A percentile compares a stretch with the other conserved stretches of the same genome.
Evolutionary conservation across 2,888 invertebrate species (phyloP).

Genomic region (Drosophila paramelanica): DNA sequence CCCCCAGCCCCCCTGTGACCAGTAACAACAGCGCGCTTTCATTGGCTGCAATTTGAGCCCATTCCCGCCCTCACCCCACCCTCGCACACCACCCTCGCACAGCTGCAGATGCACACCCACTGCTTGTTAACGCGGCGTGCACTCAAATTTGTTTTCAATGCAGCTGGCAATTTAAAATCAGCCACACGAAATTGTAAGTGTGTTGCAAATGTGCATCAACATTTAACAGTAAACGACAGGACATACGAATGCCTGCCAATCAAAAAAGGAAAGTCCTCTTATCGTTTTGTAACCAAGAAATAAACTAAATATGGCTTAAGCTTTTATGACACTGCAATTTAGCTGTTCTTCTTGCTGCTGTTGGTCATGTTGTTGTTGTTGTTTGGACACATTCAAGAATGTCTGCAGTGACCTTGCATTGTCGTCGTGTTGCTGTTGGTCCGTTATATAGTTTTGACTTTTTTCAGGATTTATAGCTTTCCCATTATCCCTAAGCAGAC

Average conservation of each 20-base stretch:
- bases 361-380: slow-evolving; percentile 3
- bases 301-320: slow-evolving; percentile 30
- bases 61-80: too few relatives aligned
- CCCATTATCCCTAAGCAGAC: slow-evolving; percentile 54
- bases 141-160: slow-evolving; percentile 72
- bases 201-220: slow-evolving; percentile 28
- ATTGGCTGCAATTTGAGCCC: slow-evolving; percentile 59
- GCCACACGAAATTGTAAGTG: slow-evolving; percentile 27
- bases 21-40: slow-evolving; percentile 46
- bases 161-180: slow-evolving; percentile 63
- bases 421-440: slow-evolving; percentile 24
- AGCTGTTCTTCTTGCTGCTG: slow-evolving; percentile 6
- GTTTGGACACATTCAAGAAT: slow-evolving; percentile 33
- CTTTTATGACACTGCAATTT: slow-evolving; percentile 66
- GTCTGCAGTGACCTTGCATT: slow-evolving; percentile 28
- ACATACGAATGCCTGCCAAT: slow-evolving; percentile 54
- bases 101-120: slow-evolving; percentile 17
- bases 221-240: slow-evolving; percentile 43
- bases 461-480: slow-evolving; percentile 59
- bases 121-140: slow-evolving; percentile 45
- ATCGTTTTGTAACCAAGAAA: slow-evolving; percentile 29
- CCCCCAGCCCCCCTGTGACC: slow-evolving; percentile 1
- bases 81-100: neutral
- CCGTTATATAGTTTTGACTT: slow-evolving; percentile 41
- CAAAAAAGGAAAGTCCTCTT: slow-evolving; percentile 16